Percentiles rank a stretch among this genome's conserved stretches.
These are phyloP conservation scores for Ianthella basta DNA, from an alignment of 37 sponge, comb jelly and placozoan genomes.

Conservation along the genomic window DNA sequence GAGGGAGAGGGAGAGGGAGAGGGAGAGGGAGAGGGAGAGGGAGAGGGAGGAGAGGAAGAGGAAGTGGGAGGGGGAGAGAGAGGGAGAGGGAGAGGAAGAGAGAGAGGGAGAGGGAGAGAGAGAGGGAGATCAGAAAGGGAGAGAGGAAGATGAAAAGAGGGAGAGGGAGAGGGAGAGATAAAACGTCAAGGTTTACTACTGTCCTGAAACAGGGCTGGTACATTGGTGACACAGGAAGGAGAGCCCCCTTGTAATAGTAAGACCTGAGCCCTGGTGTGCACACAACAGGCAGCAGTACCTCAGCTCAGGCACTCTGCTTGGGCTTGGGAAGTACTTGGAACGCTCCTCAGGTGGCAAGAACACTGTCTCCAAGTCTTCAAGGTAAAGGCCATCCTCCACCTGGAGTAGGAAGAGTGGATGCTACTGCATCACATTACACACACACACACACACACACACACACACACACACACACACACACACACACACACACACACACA, in stretches of 20 bases:
- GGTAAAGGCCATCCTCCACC: conserved; percentile 76
- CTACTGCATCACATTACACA: background rate
- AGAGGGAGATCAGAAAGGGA: conserved; percentile 2
- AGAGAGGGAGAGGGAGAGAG: background rate
- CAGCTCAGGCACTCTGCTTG: no score
- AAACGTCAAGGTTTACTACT: no score
- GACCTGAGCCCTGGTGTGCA: no score
- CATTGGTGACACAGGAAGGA: no score
- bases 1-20: conserved; percentile 31
- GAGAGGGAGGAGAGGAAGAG: conserved; percentile 25
- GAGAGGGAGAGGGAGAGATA: conserved; percentile 24
- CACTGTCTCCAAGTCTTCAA: conserved; percentile 71
- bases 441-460: background rate
- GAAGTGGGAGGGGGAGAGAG: background rate
- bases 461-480: no score
- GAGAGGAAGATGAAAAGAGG: background rate
- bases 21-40: conserved; percentile 32
- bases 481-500: no score
- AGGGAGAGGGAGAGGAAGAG: conserved; percentile 11
- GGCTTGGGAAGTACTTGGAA: conserved; percentile 55
- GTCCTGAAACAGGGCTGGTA: no score
- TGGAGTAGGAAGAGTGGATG: background rate
- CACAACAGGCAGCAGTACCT: no score
- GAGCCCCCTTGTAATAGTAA: no score
- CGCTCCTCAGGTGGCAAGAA: conserved; percentile 57